Base-by-base conservation (phyloP, 2,888 invertebrate species). In the Himalopsyche anomala region DNA sequence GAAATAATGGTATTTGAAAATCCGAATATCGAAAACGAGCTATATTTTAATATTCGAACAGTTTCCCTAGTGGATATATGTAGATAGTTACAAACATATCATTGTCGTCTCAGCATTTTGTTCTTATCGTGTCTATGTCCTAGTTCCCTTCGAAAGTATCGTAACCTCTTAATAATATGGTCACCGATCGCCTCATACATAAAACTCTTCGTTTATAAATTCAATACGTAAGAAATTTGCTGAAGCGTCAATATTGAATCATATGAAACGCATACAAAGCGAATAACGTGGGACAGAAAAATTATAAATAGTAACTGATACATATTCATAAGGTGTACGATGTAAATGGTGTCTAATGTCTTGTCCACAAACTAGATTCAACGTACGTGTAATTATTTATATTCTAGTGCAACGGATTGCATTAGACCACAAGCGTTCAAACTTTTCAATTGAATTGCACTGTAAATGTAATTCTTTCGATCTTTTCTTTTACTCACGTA, bases 341-440 rank as follows among this genome's bases (percentile, higher is more conserved):
- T 62, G 11, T n/a, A 62, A 62, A 62, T 19, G 62, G 62, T 19
- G 19, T 62, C 62, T 62, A 62, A 62, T 62, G 19, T n/a, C 62
- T 62, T 62, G 62, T 62, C 62, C 62, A 62, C 19, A 62, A 28
- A 62, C 62, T 62, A 62, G 62, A 62, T 62, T 62, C 62, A 62
- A 62, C 19, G 19, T 19, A 62, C 62, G 62, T 62, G 62, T 62
- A 19, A 62, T 62, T 62, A 62, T 28, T 62, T 62, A 62, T 62
- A 62, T 51, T 51, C 15, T 15, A 15, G 28, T 62, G 62, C 62
- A 62, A 62, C 62, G 62, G 62, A 62, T 62, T 62, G 62, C 62
- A 62, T 62, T 62, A 62, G 28, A 62, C 62, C 62, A 62, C 19
- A 4, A 19, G 2, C 15, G 19, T 62, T 5, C 62, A 62, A 62